Evolutionary conservation across 2,797 vertebrate species (phyloP).

Genomic region (Lagorchestes hirsutus): DNA sequence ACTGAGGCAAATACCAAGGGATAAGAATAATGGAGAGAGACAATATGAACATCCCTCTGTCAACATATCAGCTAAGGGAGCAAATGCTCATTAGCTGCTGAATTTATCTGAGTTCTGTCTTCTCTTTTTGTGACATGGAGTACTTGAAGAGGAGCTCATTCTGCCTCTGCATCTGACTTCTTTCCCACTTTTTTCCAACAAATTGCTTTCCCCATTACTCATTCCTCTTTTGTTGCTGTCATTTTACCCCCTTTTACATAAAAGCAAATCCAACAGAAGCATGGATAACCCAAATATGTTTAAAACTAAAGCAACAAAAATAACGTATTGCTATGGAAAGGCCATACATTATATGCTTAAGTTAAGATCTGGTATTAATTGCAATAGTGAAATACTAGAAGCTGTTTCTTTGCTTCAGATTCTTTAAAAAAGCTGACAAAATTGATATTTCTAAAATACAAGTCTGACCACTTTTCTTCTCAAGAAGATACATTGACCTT

Average conservation of each 20-base stretch:
- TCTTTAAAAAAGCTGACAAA: no score
- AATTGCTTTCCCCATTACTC: not conserved
- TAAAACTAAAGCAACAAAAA: no score
- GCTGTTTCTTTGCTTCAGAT: no score
- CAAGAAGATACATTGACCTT: not conserved
- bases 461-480: no score
- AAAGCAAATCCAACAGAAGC: no score
- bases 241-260: not conserved
- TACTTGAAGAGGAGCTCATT: not conserved
- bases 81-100: not conserved
- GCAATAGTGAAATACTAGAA: no score
- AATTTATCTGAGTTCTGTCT: not conserved
- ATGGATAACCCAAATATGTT: no score
- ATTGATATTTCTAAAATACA: no score
- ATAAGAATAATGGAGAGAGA: not conserved
- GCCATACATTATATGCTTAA: no score
- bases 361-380: no score
- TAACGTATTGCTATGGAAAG: no score
- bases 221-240: not conserved
- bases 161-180: not conserved
- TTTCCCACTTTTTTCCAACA: not conserved
- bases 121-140: not conserved
- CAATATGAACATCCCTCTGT: not conserved
- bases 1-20: not conserved
- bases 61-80: not conserved